Conservation (phyloP, 2,888 invertebrate species). For the Clivina fossor region DNA sequence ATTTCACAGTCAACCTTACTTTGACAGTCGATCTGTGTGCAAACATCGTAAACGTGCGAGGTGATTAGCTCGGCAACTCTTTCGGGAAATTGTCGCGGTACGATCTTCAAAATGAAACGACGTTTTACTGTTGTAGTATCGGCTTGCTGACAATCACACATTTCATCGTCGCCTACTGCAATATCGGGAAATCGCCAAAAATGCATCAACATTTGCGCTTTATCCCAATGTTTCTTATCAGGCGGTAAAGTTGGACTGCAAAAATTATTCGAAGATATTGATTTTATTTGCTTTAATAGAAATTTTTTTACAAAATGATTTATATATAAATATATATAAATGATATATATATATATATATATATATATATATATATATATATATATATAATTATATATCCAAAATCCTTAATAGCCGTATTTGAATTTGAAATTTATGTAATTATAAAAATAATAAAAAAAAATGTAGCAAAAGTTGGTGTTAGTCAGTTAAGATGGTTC, state of each 20-base stretch:
- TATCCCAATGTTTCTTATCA: constrained; percentile 49
- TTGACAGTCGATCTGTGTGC: constrained; percentile 46
- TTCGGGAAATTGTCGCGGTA: constrained; percentile 50
- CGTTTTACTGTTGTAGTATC: constrained; percentile 47
- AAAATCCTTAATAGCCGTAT: too few species aligned
- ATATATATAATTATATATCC: too few species aligned
- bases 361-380: too few species aligned
- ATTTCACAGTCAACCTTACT: constrained; percentile 47
- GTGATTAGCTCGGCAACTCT: constrained; percentile 40
- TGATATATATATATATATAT: too few species aligned
- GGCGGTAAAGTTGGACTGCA: constrained; percentile 47
- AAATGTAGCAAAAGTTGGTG: too few species aligned
- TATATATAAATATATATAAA: too few species aligned
- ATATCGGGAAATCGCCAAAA: constrained; percentile 53
- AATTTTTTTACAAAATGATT: constrained; percentile 25
- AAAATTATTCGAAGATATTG: too few species aligned
- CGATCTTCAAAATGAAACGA: constrained; percentile 50
- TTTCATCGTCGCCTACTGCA: constrained; percentile 46
- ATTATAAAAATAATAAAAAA: too few species aligned
- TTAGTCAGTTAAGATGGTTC: too few species aligned
- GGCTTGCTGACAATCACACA: constrained; percentile 49
- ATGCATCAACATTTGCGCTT: constrained; percentile 52
- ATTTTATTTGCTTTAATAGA: too few species aligned
- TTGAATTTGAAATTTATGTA: too few species aligned
- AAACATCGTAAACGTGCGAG: constrained; percentile 44